Percentiles rank a stretch among this genome's conserved stretches.
Conservation (phyloP, 2,888 invertebrate species). For the Macaria notata region DNA sequence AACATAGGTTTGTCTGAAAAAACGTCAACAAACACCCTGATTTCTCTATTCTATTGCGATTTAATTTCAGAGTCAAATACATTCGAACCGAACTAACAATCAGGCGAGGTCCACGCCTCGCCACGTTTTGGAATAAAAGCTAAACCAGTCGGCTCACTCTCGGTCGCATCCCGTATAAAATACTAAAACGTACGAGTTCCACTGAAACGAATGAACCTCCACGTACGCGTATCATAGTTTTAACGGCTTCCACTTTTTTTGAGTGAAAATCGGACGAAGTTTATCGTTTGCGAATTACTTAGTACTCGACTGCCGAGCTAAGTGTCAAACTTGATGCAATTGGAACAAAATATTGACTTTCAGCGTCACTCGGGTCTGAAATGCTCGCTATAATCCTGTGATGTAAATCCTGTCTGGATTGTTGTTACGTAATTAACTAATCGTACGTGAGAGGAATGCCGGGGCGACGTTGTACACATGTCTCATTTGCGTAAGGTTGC, state of each 20-base stretch:
- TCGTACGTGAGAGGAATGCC: constrained; percentile 20
- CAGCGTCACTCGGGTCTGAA: no score
- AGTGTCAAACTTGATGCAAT: constrained; percentile 16
- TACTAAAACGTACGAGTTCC: constrained; percentile 13
- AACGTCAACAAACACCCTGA: constrained; percentile 9
- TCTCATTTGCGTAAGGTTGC: background rate
- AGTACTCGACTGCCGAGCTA: constrained; percentile 13
- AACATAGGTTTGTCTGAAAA: background rate
- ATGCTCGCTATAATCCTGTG: constrained; percentile 6
- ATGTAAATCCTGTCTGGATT: constrained; percentile 16
- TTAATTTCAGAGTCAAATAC: constrained; percentile 18
- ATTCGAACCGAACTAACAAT: constrained; percentile 23
- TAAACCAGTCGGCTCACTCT: constrained; percentile 18
- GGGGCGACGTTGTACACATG: constrained; percentile 2
- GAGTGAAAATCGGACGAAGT: constrained; percentile 5
- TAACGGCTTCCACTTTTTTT: constrained; percentile 12
- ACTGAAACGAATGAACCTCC: constrained; percentile 23
- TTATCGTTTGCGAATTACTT: constrained; percentile 18
- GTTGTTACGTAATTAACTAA: constrained; percentile 29
- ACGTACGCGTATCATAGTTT: constrained; percentile 24
- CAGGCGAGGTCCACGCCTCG: constrained; percentile 12
- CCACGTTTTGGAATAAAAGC: constrained; percentile 17
- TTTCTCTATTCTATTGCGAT: constrained; percentile 17
- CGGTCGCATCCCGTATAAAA: constrained; percentile 24
- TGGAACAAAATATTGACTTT: constrained; percentile 1